A percentile compares a stretch with the other conserved stretches of the same genome.
phyloP scores from a whole-genome alignment of 1,140 invertebrate genomes.

The Heliothis virescens region DNA sequence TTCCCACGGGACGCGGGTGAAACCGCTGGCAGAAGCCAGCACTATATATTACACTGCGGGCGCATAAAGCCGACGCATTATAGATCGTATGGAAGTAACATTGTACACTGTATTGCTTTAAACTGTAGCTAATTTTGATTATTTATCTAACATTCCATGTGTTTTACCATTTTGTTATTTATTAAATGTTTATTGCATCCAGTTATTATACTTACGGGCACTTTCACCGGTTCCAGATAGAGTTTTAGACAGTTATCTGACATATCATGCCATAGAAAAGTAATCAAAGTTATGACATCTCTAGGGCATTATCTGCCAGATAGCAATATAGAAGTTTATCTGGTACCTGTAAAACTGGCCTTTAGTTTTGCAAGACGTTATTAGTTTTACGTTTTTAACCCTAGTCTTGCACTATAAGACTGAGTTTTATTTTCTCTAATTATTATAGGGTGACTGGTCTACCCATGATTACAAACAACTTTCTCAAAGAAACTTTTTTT shows the following conservation, averaged over 20 bases:
- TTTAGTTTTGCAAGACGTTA: constrained; percentile 2
- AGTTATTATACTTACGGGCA: not conserved
- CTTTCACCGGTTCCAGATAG: too few species aligned
- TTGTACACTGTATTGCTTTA: constrained; percentile 25
- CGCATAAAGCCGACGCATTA: constrained; percentile 5
- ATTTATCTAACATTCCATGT: not conserved
- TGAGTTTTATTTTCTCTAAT: constrained; percentile 35
- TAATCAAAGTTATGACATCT: not conserved
- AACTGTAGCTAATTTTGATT: not conserved
- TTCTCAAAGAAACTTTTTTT: too few species aligned
- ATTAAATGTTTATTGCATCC: constrained; percentile 28
- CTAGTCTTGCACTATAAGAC: constrained; percentile 45
- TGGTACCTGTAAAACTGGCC: too few species aligned
- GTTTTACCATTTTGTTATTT: constrained; percentile 31
- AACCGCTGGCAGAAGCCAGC: too few species aligned
- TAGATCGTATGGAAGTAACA: constrained; percentile 49
- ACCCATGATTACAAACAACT: too few species aligned
- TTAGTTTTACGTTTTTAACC: not conserved
- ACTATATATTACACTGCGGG: constrained; percentile 30
- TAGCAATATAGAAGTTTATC: too few species aligned
- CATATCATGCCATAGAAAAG: too few species aligned
- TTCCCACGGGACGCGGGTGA: too few species aligned
- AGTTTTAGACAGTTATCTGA: too few species aligned
- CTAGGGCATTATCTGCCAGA: too few species aligned
- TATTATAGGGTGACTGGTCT: too few species aligned